Base-by-base conservation (phyloP, 1,140 invertebrate species). In the Antheraea pernyi region DNA sequence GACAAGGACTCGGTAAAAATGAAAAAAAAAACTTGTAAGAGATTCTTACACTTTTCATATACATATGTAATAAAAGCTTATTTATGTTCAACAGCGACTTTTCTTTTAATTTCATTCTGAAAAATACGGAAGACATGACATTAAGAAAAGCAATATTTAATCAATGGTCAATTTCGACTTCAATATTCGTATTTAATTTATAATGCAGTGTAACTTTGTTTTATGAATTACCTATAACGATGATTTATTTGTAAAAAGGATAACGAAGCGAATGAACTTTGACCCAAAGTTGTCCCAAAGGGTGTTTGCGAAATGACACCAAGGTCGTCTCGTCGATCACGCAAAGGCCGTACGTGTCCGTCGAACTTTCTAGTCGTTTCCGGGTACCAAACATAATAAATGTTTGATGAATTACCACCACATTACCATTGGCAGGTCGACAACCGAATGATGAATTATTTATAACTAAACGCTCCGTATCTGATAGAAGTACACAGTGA, bases 301-400 rank as follows among this genome's bases (percentile, higher is more conserved):
- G 18, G 61, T 63, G 30, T 61, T 53, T 59, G 69, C 64, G 77
- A 81, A 70, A 58, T 65, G 72, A 79, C 70, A 53, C 74, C 81
- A 87, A 89, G 87, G 84, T 82, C 83, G 76, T n/a, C 5, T 30
- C 30, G 22, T 30, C 19, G 19, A 63, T n/a, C 59, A 42, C 19
- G 74, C 74, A 73, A 82, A 88, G 82, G 87, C 78, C 84, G 82
- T 78, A 10, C 39, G 39, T 7, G 39, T 53, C 46, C 81, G 68
- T 79, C 76, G 84, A 89, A 84, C 85, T 81, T 77, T 73, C 77
- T 69, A 68, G 48, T 64, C 63, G 64, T 76, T 82, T 86, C 79
- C 83, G 80, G 78, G 78, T 78, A 58, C 70, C 69, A 64, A 80
- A 77, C 69, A 74, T 69, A 84, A 74, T 69, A 84, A n/a, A 88